Evolutionary conservation across 2,113 vertebrate genomes (phyloP).

Genomic region (Burhinus bistriatus): DNA sequence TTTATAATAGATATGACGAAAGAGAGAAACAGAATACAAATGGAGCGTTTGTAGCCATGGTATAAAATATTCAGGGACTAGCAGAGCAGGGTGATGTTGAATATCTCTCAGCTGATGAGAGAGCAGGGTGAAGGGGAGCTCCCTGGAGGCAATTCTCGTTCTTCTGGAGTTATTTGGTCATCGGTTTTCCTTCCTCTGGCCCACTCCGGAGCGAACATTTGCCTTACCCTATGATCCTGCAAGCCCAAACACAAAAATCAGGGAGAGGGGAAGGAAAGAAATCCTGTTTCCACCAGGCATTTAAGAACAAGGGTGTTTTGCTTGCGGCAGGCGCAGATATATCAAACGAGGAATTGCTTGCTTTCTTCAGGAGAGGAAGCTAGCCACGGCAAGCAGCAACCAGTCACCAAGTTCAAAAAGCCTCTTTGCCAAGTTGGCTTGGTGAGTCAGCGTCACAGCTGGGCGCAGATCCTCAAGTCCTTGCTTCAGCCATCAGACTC

Average conservation of each 20-base stretch:
- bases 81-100: slow-evolving; percentile 43
- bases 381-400: neutral
- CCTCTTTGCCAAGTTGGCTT: neutral
- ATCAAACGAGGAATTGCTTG: neutral
- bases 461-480: neutral
- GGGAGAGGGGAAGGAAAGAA: neutral
- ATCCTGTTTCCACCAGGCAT: neutral
- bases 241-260: neutral
- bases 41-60: slow-evolving; percentile 42
- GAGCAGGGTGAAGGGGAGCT: slow-evolving; percentile 25
- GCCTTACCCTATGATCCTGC: neutral
- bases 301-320: neutral
- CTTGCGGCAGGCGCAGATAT: rapidly evolving
- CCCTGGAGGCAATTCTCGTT: neutral
- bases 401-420: neutral
- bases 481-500: neutral
- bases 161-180: slow-evolving; percentile 46
- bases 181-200: neutral
- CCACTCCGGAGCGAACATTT: neutral
- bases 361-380: neutral
- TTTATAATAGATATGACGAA: slow-evolving; percentile 74
- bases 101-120: slow-evolving; percentile 39
- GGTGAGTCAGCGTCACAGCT: neutral
- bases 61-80: slow-evolving; percentile 67
- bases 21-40: slow-evolving; percentile 70